A percentile compares a stretch with the other conserved stretches of the same genome.
These are phyloP conservation scores for Zoanthus solanderi DNA, from an alignment of 92 coral and sea anemone species.

Conservation along the genomic window DNA sequence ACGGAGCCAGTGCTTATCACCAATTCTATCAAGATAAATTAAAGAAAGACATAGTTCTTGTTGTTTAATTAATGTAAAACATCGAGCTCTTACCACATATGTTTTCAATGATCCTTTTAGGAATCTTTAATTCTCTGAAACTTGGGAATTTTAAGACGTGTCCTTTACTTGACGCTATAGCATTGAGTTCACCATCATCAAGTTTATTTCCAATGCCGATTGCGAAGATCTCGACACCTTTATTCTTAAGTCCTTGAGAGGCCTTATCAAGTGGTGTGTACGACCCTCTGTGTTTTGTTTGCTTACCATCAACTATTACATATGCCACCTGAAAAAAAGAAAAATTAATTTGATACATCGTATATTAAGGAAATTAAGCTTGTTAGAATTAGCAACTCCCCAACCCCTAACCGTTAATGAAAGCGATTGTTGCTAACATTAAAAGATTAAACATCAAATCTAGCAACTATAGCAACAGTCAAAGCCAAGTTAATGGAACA, in stretches of 20 bases:
- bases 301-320: conserved; percentile 59
- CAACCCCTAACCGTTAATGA: too few relatives aligned
- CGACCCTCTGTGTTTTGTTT: conserved; percentile 37
- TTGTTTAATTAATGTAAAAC: not conserved
- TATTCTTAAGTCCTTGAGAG: conserved; percentile 25
- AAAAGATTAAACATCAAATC: too few relatives aligned
- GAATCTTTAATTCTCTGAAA: conserved; percentile 10
- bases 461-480: too few relatives aligned
- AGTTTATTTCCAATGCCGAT: conserved; percentile 22
- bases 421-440: too few relatives aligned
- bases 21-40: too few relatives aligned
- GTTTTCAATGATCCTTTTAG: not conserved
- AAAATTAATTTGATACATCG: not conserved
- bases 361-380: too few relatives aligned
- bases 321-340: conserved; percentile 26
- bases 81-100: not conserved
- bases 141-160: conserved; percentile 30
- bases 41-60: too few relatives aligned
- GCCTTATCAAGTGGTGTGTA: conserved; percentile 36
- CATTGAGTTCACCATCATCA: conserved; percentile 27
- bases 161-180: conserved; percentile 41
- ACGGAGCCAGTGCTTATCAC: too few relatives aligned
- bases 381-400: too few relatives aligned
- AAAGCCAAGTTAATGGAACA: too few relatives aligned
- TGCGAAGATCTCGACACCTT: conserved; percentile 15